phyloP scores from a whole-genome alignment of 2,113 vertebrate genomes.

The Platichthys stellatus region DNA sequence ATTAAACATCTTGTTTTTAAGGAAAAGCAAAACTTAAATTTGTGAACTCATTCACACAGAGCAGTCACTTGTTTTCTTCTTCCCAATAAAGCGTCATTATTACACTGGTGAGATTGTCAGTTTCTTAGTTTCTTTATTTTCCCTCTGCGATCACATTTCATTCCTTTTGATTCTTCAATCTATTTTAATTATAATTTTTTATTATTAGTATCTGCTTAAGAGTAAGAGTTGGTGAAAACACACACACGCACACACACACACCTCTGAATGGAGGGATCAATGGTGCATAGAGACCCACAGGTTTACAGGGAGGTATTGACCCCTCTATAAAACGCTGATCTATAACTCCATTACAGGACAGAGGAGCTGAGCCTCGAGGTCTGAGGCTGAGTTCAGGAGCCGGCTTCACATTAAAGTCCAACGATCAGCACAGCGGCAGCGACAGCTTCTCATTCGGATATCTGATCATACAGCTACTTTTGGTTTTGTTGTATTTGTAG shows the following conservation, averaged over 20 bases:
- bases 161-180: neutral
- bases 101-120: too few species aligned
- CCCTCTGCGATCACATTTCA: neutral
- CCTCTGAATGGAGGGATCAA: conserved; percentile 58
- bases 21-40: too few species aligned
- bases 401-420: too few species aligned
- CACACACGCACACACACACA: conserved; percentile 10
- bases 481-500: too few species aligned
- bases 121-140: neutral
- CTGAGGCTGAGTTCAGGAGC: neutral
- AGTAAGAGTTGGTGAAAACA: conserved; percentile 65
- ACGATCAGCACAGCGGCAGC: neutral
- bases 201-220: conserved; percentile 69
- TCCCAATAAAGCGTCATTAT: neutral
- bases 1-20: too few species aligned
- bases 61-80: too few species aligned
- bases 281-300: conserved; percentile 55
- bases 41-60: too few species aligned
- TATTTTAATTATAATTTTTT: conserved; percentile 4
- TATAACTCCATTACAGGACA: conserved; percentile 75
- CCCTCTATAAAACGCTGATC: conserved; percentile 77
- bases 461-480: too few species aligned
- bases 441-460: neutral
- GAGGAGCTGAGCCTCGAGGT: conserved; percentile 41
- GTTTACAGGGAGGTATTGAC: conserved; percentile 73